Percentiles rank a stretch among this genome's conserved stretches.
phyloP scores from a whole-genome alignment of 2,113 vertebrate species.

The Dinomys branickii region DNA sequence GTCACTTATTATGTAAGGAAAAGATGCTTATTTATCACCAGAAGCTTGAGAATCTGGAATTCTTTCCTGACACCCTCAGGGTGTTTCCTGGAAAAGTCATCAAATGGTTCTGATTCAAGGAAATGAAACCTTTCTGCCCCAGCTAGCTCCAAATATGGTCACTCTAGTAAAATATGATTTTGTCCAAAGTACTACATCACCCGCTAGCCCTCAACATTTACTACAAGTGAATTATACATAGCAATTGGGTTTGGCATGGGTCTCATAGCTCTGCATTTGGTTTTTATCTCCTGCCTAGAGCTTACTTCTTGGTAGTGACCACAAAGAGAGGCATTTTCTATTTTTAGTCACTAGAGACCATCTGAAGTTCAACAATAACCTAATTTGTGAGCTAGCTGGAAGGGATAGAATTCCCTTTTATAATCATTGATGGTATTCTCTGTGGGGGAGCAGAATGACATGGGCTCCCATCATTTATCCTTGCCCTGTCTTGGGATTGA shows the following conservation, averaged over 20 bases:
- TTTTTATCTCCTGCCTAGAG: constrained; percentile 35
- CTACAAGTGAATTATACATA: neutral
- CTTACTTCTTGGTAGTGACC: constrained; percentile 17
- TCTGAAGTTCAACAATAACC: constrained; percentile 12
- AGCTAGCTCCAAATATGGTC: constrained; percentile 34
- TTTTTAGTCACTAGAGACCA: constrained; percentile 28
- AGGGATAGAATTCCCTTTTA: constrained; percentile 33
- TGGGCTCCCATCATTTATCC: neutral
- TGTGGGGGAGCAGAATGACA: neutral
- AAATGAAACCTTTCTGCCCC: constrained; percentile 48
- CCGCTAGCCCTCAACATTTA: neutral
- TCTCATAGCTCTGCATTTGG: neutral
- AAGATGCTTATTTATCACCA: constrained; percentile 18
- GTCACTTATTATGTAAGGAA: constrained; percentile 9
- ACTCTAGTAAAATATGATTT: neutral
- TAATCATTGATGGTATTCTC: neutral
- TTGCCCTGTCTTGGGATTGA: neutral
- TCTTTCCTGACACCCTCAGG: constrained; percentile 3
- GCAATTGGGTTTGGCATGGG: neutral
- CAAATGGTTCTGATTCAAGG: constrained; percentile 45
- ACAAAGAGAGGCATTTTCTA: neutral
- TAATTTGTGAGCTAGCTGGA: neutral
- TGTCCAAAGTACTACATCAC: neutral
- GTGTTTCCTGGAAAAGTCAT: constrained; percentile 52
- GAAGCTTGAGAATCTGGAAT: constrained; percentile 35